Base-by-base conservation (phyloP, 2,888 invertebrate species). In the Reticulitermes lucifugus region DNA sequence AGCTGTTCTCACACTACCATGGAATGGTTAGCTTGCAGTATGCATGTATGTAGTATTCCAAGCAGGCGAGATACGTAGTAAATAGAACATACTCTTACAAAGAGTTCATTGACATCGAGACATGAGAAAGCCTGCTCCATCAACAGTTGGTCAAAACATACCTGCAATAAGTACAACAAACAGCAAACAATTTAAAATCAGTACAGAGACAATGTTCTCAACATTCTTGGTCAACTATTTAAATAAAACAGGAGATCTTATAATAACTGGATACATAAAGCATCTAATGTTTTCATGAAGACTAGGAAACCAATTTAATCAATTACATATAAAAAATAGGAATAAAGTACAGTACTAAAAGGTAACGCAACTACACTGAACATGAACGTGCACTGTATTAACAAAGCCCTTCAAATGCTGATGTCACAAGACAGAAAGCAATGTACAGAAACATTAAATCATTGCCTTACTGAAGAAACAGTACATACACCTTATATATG, bases 71-170 rank as follows among this genome's bases (percentile, higher is more conserved):
- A 80, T 85, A 79, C 77, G 6, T n/a, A 46, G 77, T 77, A 77
- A 71, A 60, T 83, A 79, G 79, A 79, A 71, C 80, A 85, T 83
- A 84, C 85, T 85, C 85, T 85, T 85, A 85, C 80, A 83, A 85
- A 85, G 85, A 85, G 85, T 85, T 84, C 85, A 85, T 80, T 51
- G 71, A 85, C 85, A 85, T 84, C 85, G 84, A 85, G 51, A 80
- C 75, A 83, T n/a, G 73, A 84, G 85, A 82, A 80, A 71, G 85
- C 85, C 84, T 85, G 85, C 85, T 81, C 85, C 85, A 80, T 84
- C 84, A 85, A 80, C 43, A 83, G 70, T 77, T 85, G 75, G 81
- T 73, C 80, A 71, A 21, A 73, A 73, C 65, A 25, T 46, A 46
- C 9, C 46, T 46, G 46, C 46, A 46, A 46, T 46, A 46, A 9